Evolutionary conservation across 2,888 invertebrate genomes (phyloP).

Genomic region (Microctonus brassicae): DNA sequence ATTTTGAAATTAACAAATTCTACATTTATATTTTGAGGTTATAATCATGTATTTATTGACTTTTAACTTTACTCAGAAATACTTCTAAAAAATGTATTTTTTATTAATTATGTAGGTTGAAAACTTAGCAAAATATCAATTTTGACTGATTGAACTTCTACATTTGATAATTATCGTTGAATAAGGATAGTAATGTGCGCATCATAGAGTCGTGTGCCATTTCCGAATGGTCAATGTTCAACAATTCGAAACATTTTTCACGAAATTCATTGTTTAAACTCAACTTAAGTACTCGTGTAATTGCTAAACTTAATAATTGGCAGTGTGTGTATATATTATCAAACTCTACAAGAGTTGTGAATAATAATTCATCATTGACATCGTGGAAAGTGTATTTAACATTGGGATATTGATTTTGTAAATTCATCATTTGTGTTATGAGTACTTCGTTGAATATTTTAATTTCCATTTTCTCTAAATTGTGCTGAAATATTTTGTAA

Average conservation of each 20-base stretch:
- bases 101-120: no score
- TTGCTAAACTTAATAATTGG: conserved; percentile 43
- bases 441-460: conserved; percentile 43
- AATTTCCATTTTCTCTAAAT: conserved; percentile 36
- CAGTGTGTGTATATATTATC: conserved; percentile 48
- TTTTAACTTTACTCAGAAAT: no score
- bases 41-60: no score
- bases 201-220: conserved; percentile 38
- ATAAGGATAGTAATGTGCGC: conserved; percentile 43
- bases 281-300: conserved; percentile 50
- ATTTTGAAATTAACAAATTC: no score
- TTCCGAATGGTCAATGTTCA: conserved; percentile 44
- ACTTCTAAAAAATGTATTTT: background rate
- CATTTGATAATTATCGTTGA: conserved; percentile 43
- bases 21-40: no score
- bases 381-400: conserved; percentile 50
- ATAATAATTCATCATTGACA: conserved; percentile 37
- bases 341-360: conserved; percentile 46
- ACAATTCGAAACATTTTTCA: conserved; percentile 47
- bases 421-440: conserved; percentile 41
- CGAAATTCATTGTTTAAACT: conserved; percentile 52
- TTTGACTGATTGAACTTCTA: background rate
- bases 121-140: background rate
- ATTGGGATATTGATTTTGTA: conserved; percentile 39
- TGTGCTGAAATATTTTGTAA: conserved; percentile 51